Conservation (phyloP, 2,888 invertebrate species). For the Dorcus hopei region DNA sequence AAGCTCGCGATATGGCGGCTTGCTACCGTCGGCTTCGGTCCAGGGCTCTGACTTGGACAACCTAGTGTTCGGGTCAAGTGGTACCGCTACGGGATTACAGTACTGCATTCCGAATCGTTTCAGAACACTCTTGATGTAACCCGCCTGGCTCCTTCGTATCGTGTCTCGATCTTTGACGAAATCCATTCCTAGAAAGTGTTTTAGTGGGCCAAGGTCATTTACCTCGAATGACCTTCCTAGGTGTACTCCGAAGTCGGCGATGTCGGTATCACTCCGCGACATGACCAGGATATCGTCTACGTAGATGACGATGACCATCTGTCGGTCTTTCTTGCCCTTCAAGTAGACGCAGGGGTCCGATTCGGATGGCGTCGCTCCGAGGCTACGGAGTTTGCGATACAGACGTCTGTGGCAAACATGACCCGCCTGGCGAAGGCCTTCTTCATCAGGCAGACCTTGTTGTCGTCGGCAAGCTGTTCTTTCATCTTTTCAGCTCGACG, state of each 20-base stretch:
- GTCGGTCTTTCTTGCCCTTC: not conserved
- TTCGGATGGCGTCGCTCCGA: constrained; percentile 17
- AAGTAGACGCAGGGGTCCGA: constrained; percentile 27
- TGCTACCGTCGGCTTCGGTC: not conserved
- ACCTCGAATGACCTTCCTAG: constrained; percentile 2
- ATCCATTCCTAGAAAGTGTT: constrained; percentile 29
- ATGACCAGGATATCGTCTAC: too few species aligned
- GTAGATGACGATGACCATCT: constrained; percentile 21
- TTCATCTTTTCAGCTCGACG: not conserved
- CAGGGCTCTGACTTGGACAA: not conserved
- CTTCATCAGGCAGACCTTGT: constrained; percentile 24
- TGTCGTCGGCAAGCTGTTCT: constrained; percentile 1
- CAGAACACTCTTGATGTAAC: constrained; percentile 28
- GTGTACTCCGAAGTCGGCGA: too few species aligned
- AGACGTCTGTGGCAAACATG: constrained; percentile 25
- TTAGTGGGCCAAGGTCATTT: constrained; percentile 25
- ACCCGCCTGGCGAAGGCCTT: constrained; percentile 24
- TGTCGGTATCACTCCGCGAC: too few species aligned
- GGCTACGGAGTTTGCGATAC: constrained; percentile 14
- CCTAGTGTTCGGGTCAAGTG: constrained; percentile 18
- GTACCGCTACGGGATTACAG: constrained; percentile 29
- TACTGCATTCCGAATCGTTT: constrained; percentile 29
- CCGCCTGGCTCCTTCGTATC: constrained; percentile 23
- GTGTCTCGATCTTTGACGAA: constrained; percentile 16
- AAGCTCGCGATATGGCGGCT: too few species aligned